These are phyloP conservation scores for Carposina sasakii DNA, from an alignment of 1,140 invertebrate genomes.

Conservation along the genomic window DNA sequence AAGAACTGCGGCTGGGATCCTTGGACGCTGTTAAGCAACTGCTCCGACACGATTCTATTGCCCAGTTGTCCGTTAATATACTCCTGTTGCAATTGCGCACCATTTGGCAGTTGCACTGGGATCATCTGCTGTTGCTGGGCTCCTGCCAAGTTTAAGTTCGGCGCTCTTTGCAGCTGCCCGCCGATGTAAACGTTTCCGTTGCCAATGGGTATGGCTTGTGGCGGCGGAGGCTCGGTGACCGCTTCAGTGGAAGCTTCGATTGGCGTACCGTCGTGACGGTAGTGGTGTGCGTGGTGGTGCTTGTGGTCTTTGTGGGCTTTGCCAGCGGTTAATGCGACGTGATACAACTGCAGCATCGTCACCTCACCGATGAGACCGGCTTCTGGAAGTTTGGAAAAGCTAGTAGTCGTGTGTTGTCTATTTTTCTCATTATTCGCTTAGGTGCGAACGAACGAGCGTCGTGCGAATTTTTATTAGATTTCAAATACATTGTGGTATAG, in stretches of 20 bases:
- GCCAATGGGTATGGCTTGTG: constrained; percentile 61
- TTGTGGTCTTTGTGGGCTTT: constrained; percentile 89
- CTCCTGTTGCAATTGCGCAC: constrained; percentile 70
- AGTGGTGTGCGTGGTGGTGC: constrained; percentile 86
- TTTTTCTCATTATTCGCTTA: no score
- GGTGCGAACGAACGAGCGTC: no score
- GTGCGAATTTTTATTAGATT: no score
- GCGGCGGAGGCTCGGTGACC: constrained; percentile 73
- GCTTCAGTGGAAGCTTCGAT: constrained; percentile 71
- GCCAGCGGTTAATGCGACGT: constrained; percentile 83
- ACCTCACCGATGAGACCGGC: constrained; percentile 83
- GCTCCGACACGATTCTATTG: constrained; percentile 73
- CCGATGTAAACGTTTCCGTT: constrained; percentile 77
- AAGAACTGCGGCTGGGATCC: constrained; percentile 20
- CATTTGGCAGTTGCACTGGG: constrained; percentile 61
- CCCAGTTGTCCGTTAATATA: constrained; percentile 77
- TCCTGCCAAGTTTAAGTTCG: constrained; percentile 73
- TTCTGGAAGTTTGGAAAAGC: no score
- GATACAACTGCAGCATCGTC: constrained; percentile 85
- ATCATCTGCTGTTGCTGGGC: constrained; percentile 67
- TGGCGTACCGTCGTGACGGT: constrained; percentile 80
- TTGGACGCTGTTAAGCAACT: constrained; percentile 62
- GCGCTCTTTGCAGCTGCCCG: constrained; percentile 81
- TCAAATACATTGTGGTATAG: no score
- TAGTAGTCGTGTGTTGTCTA: no score